Percentiles rank a stretch among this genome's conserved stretches.
Conservation (phyloP, 23 tunicate species). For the Trididemnum nubilum region DNA sequence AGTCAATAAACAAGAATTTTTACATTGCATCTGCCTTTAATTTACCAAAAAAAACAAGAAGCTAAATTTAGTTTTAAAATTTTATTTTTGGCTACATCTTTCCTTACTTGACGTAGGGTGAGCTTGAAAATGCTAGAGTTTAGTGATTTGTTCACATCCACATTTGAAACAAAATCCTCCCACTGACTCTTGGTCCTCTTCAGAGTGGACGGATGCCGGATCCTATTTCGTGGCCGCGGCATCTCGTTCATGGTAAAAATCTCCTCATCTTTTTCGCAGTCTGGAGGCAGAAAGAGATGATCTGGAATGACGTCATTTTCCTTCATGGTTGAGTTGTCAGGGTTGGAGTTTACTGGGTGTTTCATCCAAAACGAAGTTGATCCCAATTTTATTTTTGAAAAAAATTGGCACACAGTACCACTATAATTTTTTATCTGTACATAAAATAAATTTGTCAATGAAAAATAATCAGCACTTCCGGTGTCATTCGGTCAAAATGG, state of each 20-base stretch:
- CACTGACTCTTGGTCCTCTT: slow-evolving; percentile 61
- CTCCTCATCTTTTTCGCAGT: background rate
- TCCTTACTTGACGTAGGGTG: slow-evolving; percentile 60
- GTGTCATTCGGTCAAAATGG: too few relatives aligned
- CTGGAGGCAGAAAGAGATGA: background rate
- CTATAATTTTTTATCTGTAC: too few relatives aligned
- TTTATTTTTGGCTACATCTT: too few relatives aligned
- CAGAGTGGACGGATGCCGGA: background rate
- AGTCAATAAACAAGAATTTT: too few relatives aligned
- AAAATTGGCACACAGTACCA: too few relatives aligned
- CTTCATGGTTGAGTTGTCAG: background rate
- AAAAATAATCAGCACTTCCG: too few relatives aligned
- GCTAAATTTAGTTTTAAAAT: too few relatives aligned
- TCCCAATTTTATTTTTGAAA: too few relatives aligned
- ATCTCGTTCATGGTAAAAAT: background rate
- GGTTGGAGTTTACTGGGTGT: background rate
- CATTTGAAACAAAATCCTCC: slow-evolving; percentile 49
- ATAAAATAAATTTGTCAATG: too few relatives aligned
- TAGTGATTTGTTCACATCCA: slow-evolving; percentile 43
- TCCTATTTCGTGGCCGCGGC: background rate
- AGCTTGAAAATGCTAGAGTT: slow-evolving; percentile 69
- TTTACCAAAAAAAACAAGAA: too few relatives aligned
- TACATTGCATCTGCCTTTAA: too few relatives aligned
- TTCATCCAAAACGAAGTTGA: too few relatives aligned
- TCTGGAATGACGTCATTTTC: background rate